Evolutionary conservation across 2,113 vertebrate genomes (phyloP).

Genomic region (Oryzias curvinotus): DNA sequence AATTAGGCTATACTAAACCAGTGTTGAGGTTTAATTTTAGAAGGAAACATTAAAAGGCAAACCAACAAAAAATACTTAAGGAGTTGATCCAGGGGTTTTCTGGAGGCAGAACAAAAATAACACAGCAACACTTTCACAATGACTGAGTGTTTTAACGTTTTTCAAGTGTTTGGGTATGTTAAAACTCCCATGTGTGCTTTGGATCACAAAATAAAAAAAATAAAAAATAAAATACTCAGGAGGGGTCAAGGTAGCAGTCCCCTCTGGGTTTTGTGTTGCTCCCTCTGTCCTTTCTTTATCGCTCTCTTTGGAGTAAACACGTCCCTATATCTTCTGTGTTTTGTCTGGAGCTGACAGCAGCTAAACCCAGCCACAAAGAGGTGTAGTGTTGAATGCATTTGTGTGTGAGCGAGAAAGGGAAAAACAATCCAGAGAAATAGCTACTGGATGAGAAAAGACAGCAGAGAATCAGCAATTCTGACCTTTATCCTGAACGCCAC

Average conservation of each 20-base stretch:
- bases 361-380: constrained; percentile 36
- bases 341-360: constrained; percentile 64
- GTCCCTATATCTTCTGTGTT: constrained; percentile 69
- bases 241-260: constrained; percentile 30
- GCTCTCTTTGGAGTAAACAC: constrained; percentile 61
- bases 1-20: neutral
- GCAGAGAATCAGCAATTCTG: constrained; percentile 23
- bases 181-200: neutral
- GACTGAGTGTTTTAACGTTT: neutral
- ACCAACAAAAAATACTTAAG: neutral
- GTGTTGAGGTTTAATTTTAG: neutral
- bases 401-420: neutral
- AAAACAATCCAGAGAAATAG: constrained; percentile 2
- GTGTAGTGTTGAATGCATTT: constrained; percentile 37
- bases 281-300: neutral
- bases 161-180: neutral
- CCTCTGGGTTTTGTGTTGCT: neutral
- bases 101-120: neutral
- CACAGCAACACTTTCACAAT: constrained; percentile 2
- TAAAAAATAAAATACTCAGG: neutral
- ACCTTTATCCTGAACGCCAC: constrained; percentile 5
- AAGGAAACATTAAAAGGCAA: neutral
- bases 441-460: constrained; percentile 9
- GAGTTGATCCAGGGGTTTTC: neutral
- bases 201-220: constrained; percentile 7